These are phyloP conservation scores for Silurus asotus DNA, from an alignment of 2,113 vertebrate species.

Conservation along the genomic window DNA sequence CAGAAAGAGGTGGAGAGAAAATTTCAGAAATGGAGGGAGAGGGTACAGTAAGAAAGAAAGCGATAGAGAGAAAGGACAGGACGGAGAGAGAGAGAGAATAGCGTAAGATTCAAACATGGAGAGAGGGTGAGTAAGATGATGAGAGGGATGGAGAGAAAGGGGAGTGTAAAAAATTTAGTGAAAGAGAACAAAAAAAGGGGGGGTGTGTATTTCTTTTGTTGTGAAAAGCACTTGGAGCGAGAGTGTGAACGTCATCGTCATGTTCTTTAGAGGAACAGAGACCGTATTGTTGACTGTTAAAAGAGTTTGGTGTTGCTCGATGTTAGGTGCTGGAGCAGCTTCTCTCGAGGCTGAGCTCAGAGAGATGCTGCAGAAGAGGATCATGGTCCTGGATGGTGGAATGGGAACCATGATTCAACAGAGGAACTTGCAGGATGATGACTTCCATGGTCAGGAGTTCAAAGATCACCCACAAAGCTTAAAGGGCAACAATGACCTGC, in stretches of 20 bases:
- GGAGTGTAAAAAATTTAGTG: too few species aligned
- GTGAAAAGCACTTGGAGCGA: neutral
- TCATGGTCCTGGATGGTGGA: slow-evolving; percentile 93
- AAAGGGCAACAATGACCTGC: slow-evolving; percentile 94
- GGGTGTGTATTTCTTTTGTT: neutral
- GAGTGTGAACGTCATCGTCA: neutral
- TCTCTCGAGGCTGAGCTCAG: slow-evolving; percentile 76
- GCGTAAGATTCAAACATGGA: too few species aligned
- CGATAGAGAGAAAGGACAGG: neutral
- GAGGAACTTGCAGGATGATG: slow-evolving; percentile 76
- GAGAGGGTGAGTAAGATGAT: too few species aligned
- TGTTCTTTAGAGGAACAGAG: neutral
- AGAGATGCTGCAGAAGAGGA: slow-evolving; percentile 77
- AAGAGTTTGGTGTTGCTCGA: neutral
- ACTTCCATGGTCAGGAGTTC: slow-evolving; percentile 87
- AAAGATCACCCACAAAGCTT: slow-evolving; percentile 80
- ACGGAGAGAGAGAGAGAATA: neutral
- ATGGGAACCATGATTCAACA: slow-evolving; percentile 99
- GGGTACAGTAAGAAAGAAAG: neutral
- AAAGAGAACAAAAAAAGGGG: too few species aligned
- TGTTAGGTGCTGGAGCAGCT: slow-evolving; percentile 30
- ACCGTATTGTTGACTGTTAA: neutral
- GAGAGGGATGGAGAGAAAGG: too few species aligned
- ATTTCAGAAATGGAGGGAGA: too few species aligned
- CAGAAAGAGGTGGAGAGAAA: neutral